Percentiles rank a stretch among this genome's conserved stretches.
phyloP scores from a whole-genome alignment of 2,113 vertebrate species.

The Campylomormyrus tamandua region DNA sequence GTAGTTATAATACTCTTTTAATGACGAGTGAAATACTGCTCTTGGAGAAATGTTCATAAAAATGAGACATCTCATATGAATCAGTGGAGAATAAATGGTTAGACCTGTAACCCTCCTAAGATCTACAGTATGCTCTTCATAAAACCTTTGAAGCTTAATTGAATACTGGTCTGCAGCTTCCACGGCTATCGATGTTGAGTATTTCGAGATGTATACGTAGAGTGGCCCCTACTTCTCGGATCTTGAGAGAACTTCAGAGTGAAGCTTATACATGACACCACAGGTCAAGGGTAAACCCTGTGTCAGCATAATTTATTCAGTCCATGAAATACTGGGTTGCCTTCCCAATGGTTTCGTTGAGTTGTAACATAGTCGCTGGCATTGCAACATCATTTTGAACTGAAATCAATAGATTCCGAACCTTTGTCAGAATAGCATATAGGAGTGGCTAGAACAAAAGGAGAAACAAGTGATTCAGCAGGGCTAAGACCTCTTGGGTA shows the following conservation, averaged over 20 bases:
- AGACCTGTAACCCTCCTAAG: background rate
- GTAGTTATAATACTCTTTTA: background rate
- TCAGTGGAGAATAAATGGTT: background rate
- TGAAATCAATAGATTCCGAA: slow-evolving; percentile 11
- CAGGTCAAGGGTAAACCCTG: background rate
- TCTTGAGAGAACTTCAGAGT: background rate
- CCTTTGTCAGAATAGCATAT: background rate
- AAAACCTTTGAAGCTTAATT: background rate
- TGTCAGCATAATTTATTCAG: background rate
- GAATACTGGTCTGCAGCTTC: background rate
- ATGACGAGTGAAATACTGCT: background rate
- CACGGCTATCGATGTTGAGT: background rate
- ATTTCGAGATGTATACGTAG: background rate
- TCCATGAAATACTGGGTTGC: background rate
- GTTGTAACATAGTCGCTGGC: background rate
- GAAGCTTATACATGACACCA: background rate
- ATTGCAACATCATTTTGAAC: background rate
- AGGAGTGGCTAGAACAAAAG: background rate
- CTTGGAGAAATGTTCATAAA: background rate
- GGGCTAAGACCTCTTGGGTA: background rate
- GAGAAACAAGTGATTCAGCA: slow-evolving; percentile 7
- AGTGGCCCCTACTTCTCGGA: background rate
- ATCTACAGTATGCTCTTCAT: background rate
- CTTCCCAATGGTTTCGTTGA: background rate
- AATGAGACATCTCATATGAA: background rate